These are phyloP conservation scores for Echinops telfairi DNA, from an alignment of 2,113 vertebrate species.

Conservation along the genomic window DNA sequence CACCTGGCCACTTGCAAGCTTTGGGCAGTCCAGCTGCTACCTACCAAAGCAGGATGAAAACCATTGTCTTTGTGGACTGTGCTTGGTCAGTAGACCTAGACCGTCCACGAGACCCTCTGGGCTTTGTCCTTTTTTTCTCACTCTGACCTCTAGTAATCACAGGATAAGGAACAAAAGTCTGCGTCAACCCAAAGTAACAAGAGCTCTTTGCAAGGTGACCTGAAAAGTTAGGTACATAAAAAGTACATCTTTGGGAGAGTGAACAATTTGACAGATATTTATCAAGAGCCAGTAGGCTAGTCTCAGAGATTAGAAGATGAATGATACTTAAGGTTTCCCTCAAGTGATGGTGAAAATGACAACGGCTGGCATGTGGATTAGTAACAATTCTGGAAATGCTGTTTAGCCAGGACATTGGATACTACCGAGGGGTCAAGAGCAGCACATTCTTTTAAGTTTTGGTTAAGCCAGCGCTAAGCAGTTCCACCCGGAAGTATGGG, in stretches of 20 bases:
- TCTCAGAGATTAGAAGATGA: neutral
- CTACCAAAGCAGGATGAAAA: too few relatives aligned
- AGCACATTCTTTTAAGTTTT: neutral
- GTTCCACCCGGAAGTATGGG: neutral
- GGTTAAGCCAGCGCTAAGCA: neutral
- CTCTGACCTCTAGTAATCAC: too few relatives aligned
- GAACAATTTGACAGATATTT: slow-evolving; percentile 7
- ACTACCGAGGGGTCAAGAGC: neutral
- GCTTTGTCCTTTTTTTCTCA: neutral
- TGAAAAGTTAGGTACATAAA: neutral
- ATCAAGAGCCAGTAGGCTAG: neutral
- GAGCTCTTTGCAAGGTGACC: neutral
- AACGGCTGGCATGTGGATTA: neutral
- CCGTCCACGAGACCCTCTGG: neutral
- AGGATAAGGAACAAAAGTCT: too few relatives aligned
- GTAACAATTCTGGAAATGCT: neutral
- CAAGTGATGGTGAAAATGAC: neutral
- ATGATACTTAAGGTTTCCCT: neutral
- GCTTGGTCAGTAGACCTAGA: too few relatives aligned
- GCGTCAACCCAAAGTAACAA: too few relatives aligned
- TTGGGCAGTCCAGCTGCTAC: too few relatives aligned
- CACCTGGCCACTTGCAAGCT: too few relatives aligned
- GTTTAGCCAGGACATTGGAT: neutral
- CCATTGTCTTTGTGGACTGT: too few relatives aligned
- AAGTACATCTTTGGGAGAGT: neutral